Percentiles rank a stretch among this genome's conserved stretches.
Conservation (phyloP, 2,888 invertebrate species). For the Drosophila hamatofila region DNA sequence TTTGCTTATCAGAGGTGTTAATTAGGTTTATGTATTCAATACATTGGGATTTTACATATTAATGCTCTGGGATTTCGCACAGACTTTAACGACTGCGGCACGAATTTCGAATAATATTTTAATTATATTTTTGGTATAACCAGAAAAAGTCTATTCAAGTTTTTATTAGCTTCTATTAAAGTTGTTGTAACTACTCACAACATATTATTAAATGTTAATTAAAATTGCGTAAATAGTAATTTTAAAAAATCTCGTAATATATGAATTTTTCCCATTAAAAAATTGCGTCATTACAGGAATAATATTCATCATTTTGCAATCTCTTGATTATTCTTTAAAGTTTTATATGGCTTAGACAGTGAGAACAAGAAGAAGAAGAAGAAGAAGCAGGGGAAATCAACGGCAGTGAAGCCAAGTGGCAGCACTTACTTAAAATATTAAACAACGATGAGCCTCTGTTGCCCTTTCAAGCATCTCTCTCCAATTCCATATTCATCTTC, state of each 20-base stretch:
- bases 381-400: not conserved
- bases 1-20: constrained; percentile 5
- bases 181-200: not conserved
- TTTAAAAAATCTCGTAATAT: not conserved
- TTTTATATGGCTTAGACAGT: not conserved
- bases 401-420: constrained; percentile 49
- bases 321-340: not conserved
- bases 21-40: not conserved
- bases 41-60: not conserved
- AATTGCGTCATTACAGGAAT: not conserved
- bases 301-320: not conserved
- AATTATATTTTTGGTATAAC: constrained; percentile 1
- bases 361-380: not conserved
- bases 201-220: not conserved
- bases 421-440: constrained; percentile 79
- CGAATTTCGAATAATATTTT: not conserved
- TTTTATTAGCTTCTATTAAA: not conserved
- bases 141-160: not conserved
- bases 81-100: not conserved
- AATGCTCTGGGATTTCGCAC: constrained; percentile 15
- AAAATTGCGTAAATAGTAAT: not conserved
- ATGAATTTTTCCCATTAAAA: not conserved
- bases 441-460: constrained; percentile 71
- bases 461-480: constrained; percentile 63
- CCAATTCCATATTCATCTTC: constrained; percentile 27